Conservation (phyloP, 2,797 vertebrate genomes). For the Craterocephalus amniculus region DNA sequence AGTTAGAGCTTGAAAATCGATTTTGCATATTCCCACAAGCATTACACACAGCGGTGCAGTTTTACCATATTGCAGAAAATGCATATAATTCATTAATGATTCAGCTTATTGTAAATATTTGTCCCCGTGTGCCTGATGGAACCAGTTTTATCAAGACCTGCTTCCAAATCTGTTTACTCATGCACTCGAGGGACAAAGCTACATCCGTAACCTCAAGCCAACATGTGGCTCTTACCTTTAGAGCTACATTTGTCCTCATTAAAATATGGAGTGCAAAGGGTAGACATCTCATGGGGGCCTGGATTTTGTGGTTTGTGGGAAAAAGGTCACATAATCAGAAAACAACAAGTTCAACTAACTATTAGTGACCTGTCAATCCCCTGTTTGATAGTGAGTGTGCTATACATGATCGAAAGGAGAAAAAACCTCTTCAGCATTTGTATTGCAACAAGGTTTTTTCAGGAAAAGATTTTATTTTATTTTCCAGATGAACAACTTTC, state of each 20-base stretch:
- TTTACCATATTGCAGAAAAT: conserved; percentile 13
- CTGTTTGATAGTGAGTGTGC: conserved; percentile 10
- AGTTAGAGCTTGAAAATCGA: background rate
- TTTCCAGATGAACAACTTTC: conserved; percentile 8
- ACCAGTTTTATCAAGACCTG: conserved; percentile 22
- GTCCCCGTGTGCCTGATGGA: conserved; percentile 9
- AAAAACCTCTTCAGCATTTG: background rate
- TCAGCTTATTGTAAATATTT: conserved; percentile 57
- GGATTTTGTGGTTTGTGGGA: conserved; percentile 46
- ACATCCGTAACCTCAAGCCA: conserved; percentile 36
- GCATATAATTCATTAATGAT: conserved; percentile 23
- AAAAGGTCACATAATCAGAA: conserved; percentile 50
- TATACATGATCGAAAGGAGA: background rate
- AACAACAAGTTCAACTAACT: conserved; percentile 16
- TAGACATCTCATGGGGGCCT: conserved; percentile 38
- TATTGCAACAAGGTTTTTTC: background rate
- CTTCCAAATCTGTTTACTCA: conserved; percentile 49
- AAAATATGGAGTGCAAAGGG: conserved; percentile 60
- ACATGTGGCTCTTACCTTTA: conserved; percentile 58
- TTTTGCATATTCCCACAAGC: background rate
- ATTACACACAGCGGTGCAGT: background rate
- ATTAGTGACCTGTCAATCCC: conserved; percentile 12
- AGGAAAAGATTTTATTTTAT: background rate
- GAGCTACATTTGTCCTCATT: conserved; percentile 63
- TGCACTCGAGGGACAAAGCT: conserved; percentile 23